Percentiles rank a stretch among this genome's conserved stretches.
Conservation (phyloP, 1,140 invertebrate genomes). For the Heliothis virescens region DNA sequence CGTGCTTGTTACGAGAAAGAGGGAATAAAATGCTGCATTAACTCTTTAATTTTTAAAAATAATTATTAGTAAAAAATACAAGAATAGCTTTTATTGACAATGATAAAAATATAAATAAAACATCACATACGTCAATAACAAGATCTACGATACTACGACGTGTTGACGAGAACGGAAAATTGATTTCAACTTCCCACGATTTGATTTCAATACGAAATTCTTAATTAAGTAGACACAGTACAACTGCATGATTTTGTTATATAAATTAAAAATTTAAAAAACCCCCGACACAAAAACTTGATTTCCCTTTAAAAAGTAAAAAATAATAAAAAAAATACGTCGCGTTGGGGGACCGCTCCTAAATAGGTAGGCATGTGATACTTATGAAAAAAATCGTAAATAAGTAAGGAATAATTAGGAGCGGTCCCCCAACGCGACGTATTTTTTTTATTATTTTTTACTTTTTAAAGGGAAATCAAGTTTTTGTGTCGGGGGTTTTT, state of each 20-base stretch:
- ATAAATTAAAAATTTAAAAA: too few species aligned
- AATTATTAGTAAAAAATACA: background rate
- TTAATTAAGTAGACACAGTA: slow-evolving; percentile 39
- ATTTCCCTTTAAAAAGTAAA: too few species aligned
- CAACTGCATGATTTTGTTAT: slow-evolving; percentile 48
- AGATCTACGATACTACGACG: background rate
- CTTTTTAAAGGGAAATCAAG: too few species aligned
- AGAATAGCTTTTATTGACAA: background rate
- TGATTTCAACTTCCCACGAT: slow-evolving; percentile 48
- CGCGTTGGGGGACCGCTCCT: too few species aligned
- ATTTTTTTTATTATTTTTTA: too few species aligned
- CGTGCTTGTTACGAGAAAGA: background rate
- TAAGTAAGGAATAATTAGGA: too few species aligned
- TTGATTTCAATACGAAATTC: slow-evolving; percentile 38
- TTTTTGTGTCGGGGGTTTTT: too few species aligned
- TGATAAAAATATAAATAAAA: background rate
- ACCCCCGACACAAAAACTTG: too few species aligned
- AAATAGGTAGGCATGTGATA: too few species aligned
- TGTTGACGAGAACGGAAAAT: slow-evolving; percentile 13
- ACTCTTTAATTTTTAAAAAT: background rate
- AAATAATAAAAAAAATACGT: too few species aligned
- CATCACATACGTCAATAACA: background rate
- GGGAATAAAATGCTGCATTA: background rate
- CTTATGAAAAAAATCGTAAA: too few species aligned
- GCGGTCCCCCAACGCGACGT: too few species aligned